phyloP scores from a whole-genome alignment of 2,113 vertebrate species.

The Embiotoca jacksoni region DNA sequence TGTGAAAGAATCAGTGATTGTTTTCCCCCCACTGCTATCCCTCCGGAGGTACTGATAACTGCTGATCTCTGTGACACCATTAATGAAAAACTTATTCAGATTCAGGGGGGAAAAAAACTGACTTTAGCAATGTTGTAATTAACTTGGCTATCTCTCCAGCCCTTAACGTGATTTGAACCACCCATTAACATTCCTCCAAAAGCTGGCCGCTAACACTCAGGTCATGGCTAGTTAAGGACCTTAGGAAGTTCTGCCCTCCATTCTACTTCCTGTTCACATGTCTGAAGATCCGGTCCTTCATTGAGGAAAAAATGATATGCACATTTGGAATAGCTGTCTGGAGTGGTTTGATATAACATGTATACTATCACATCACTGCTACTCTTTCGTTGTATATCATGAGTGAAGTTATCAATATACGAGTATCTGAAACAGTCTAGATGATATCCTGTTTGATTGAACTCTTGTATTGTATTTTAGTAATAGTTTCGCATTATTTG shows the following conservation, averaged over 20 bases:
- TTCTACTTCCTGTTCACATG: conserved; percentile 59
- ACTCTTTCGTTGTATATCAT: not conserved
- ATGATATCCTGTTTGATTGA: not conserved
- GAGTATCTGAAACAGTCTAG: not conserved
- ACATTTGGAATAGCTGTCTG: conserved; percentile 31
- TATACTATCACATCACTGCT: conserved; percentile 12
- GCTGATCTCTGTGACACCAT: conserved; percentile 83
- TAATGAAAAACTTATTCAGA: conserved; percentile 86
- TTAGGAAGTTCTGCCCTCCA: conserved; percentile 54
- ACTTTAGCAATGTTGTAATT: conserved; percentile 77
- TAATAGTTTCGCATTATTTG: conserved; percentile 56
- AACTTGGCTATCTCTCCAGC: conserved; percentile 79
- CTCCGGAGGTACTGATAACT: conserved; percentile 82
- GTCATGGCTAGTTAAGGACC: conserved; percentile 50
- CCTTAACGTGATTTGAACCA: conserved; percentile 66
- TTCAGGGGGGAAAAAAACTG: conserved; percentile 52
- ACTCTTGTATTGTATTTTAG: conserved; percentile 16
- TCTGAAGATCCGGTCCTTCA: conserved; percentile 15
- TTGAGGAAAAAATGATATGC: conserved; percentile 15
- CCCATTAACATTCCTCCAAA: conserved; percentile 63
- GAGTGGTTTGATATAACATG: conserved; percentile 18
- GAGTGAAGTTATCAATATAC: not conserved
- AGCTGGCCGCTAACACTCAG: conserved; percentile 37
- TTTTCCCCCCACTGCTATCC: conserved; percentile 67
- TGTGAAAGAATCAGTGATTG: conserved; percentile 84